These are phyloP conservation scores for Drosophila busckii DNA, from an alignment of 1,140 invertebrate genomes.

Conservation along the genomic window DNA sequence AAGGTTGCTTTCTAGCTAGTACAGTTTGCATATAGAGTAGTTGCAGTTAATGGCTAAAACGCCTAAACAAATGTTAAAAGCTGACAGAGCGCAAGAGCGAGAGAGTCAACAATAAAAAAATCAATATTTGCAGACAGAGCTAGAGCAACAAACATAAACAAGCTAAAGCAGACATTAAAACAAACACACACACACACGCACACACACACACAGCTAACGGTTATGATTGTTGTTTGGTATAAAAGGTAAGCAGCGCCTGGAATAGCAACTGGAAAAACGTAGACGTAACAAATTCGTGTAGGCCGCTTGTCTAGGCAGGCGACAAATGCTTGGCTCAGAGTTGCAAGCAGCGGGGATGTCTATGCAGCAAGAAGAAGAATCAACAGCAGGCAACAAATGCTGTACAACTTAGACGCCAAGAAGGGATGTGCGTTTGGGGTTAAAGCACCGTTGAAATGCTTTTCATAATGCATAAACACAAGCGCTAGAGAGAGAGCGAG, in stretches of 20 bases:
- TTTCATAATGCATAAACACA: conserved; percentile 52
- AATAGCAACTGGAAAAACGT: neutral
- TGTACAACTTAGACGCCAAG: too few species aligned
- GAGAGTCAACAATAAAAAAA: conserved; percentile 37
- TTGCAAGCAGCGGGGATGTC: conserved; percentile 3
- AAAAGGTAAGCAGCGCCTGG: conserved; percentile 8
- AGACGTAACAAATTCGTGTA: conserved; percentile 44
- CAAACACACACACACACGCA: conserved; percentile 26
- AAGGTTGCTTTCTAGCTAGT: too few species aligned
- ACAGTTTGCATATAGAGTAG: too few species aligned
- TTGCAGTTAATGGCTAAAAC: too few species aligned
- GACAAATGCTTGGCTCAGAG: conserved; percentile 28
- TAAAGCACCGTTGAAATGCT: conserved; percentile 71
- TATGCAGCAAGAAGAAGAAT: neutral
- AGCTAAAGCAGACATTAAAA: conserved; percentile 55
- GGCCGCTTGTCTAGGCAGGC: conserved; percentile 24
- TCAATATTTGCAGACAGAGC: conserved; percentile 69
- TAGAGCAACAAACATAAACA: conserved; percentile 42
- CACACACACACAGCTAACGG: conserved; percentile 25
- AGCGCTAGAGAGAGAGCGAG: neutral
- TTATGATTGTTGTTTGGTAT: conserved; percentile 34
- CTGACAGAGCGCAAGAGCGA: neutral
- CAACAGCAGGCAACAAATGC: neutral
- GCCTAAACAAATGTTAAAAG: conserved; percentile 67
- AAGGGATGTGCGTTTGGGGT: conserved; percentile 42